Percentiles rank a stretch among this genome's conserved stretches.
phyloP scores from a whole-genome alignment of 2,113 vertebrate species.

The Lagopus muta region DNA sequence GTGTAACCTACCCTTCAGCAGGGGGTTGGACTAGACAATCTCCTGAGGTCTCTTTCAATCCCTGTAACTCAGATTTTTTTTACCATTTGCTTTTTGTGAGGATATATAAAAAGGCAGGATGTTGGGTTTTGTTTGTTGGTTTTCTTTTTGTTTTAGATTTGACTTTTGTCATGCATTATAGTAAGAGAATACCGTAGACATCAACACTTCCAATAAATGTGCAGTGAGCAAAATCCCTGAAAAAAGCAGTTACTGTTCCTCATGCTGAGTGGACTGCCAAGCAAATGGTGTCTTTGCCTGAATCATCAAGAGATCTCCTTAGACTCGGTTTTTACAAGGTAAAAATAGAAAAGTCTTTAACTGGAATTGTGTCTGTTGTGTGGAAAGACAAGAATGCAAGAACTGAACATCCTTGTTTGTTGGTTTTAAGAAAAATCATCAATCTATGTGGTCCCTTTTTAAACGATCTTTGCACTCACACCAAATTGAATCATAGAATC shows the following conservation, averaged over 20 bases:
- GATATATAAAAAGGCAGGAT: background rate
- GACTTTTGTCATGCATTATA: background rate
- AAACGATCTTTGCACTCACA: background rate
- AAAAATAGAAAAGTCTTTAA: conserved; percentile 19
- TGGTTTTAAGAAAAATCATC: background rate
- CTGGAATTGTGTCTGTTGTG: background rate
- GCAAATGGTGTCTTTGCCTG: background rate
- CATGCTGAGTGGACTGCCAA: background rate
- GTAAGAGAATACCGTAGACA: background rate
- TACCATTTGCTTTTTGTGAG: background rate
- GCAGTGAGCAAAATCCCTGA: background rate
- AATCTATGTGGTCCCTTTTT: background rate
- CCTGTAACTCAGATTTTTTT: background rate
- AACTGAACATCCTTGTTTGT: background rate
- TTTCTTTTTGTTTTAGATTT: background rate
- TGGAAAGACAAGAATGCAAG: conserved; percentile 1
- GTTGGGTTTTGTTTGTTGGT: background rate
- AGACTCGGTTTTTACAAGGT: background rate
- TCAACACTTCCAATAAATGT: background rate
- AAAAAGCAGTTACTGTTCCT: background rate
- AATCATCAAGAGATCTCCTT: conserved; percentile 1
- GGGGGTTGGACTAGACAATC: background rate
- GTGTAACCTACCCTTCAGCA: background rate
- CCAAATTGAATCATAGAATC: background rate
- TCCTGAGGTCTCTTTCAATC: background rate